Evolutionary conservation across 2,888 invertebrate species (phyloP), one percentile per base, ranked within the genome.

Genomic region (Scaptomyza tumidula): DNA sequence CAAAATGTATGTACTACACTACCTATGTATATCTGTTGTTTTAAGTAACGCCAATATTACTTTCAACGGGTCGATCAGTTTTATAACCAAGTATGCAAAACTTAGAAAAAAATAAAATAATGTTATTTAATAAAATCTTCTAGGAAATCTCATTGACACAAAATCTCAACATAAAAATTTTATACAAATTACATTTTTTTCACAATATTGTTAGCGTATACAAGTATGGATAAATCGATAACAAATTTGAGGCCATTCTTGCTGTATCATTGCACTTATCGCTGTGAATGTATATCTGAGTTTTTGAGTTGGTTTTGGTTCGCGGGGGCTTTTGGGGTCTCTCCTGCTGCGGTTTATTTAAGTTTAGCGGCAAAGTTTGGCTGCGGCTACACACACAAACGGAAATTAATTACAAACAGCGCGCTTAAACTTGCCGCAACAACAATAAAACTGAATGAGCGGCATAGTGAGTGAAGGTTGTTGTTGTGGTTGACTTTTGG

Each of bases 391-490:
- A 83, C 9, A 33, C 33, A 33, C 86, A 85, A 86, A 86, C 85
- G 83, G 78, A 86, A 86, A 86, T 86, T 86, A 86, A 86, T 86
- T 86, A 86, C 85, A 81, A 86, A 83, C 83, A 79, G 74, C 77
- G 85, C 68, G 80, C 79, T 75, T 83, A 75, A 83, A 73, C 71
- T 73, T 66, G 74, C 82, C 76, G 46, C 70, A 77, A 50, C 73
- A 71, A 60, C 44, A 71, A 70, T 45, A 67, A 70, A 76, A 82
- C 64, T 66, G 75, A 72, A 81, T 79, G 66, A 77, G 77, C 77
- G 68, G 71, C 81, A 73, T 76, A 75, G 65, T 75, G 72, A 75
- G 80, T 59, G 71, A 84, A 81, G 80, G 81, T 74, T 76, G 65
- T 46, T 45, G 45, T 16, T 48, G 54, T 33, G 53, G 49, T 16